Evolutionary conservation across 2,888 invertebrate species (phyloP).

Genomic region (Abrostola triplasia): DNA sequence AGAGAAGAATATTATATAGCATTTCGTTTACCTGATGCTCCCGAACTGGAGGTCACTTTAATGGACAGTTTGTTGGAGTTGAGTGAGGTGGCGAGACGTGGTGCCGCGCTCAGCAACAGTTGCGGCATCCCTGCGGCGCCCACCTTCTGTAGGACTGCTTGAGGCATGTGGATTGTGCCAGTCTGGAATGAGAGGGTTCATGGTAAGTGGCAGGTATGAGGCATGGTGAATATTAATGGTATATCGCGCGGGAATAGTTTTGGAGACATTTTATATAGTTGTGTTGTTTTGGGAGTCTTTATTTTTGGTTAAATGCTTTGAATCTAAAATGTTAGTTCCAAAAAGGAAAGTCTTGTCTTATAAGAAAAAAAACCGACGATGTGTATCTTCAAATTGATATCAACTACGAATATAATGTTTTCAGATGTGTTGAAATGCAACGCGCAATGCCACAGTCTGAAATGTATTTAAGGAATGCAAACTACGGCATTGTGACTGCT

Average conservation of each 20-base stretch:
- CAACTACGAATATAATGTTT: background rate
- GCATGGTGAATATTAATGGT: background rate
- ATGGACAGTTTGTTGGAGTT: conserved; percentile 90
- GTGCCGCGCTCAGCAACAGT: conserved; percentile 81
- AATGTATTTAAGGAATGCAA: conserved; percentile 28
- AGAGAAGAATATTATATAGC: conserved; percentile 4
- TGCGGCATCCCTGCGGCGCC: conserved; percentile 84
- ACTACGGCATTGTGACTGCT: conserved; percentile 26
- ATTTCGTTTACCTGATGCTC: conserved; percentile 70
- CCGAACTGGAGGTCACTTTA: conserved; percentile 89
- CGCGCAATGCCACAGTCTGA: conserved; percentile 24
- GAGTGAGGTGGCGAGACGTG: conserved; percentile 81
- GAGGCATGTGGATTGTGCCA: conserved; percentile 89
- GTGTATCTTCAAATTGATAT: too few species aligned
- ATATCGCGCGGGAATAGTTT: too few species aligned
- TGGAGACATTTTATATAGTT: too few species aligned
- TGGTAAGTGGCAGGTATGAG: background rate
- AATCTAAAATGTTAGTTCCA: too few species aligned
- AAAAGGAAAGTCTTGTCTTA: too few species aligned
- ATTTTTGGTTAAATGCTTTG: too few species aligned
- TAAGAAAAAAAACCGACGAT: too few species aligned
- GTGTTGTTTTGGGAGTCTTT: too few species aligned
- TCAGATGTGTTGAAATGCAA: background rate
- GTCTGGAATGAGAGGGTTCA: conserved; percentile 75
- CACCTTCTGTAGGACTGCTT: conserved; percentile 84